These are phyloP conservation scores for Oxystoma pomonae DNA, from an alignment of 2,888 invertebrate species.

Conservation along the genomic window DNA sequence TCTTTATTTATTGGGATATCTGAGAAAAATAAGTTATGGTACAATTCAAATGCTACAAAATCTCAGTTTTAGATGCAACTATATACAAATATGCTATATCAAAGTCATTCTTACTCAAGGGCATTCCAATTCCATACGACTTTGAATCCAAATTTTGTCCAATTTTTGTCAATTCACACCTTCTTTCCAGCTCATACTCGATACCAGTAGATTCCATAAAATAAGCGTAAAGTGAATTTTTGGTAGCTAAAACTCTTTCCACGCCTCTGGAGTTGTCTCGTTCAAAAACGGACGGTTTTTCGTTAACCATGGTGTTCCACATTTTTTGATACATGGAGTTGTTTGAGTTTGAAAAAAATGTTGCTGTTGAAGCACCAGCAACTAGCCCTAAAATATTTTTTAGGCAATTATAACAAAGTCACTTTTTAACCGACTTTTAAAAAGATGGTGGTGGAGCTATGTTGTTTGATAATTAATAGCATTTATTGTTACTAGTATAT, in stretches of 20 bases:
- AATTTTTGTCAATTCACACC: conserved; percentile 80
- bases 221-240: conserved; percentile 82
- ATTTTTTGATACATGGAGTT: conserved; percentile 33
- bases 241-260: conserved; percentile 73
- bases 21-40: too few species aligned
- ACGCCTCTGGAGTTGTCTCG: conserved; percentile 61
- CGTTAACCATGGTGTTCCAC: conserved; percentile 65
- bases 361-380: conserved; percentile 79
- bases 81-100: too few species aligned
- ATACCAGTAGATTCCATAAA: conserved; percentile 95
- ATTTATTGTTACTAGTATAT: background rate
- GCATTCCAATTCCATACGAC: conserved; percentile 91
- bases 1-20: background rate
- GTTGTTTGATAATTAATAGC: background rate
- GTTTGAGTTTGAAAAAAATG: conserved; percentile 74
- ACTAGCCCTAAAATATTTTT: conserved; percentile 47
- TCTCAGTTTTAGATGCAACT: too few species aligned
- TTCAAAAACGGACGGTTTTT: conserved; percentile 77
- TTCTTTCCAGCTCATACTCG: conserved; percentile 83
- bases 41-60: too few species aligned
- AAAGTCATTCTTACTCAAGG: conserved; percentile 83
- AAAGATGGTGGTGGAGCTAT: background rate
- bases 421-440: too few species aligned
- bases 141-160: conserved; percentile 82
- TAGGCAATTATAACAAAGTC: background rate